Evolutionary conservation across 2,113 vertebrate genomes (phyloP), one percentile per base, ranked within the genome.

Genomic region (Rhineura floridana): DNA sequence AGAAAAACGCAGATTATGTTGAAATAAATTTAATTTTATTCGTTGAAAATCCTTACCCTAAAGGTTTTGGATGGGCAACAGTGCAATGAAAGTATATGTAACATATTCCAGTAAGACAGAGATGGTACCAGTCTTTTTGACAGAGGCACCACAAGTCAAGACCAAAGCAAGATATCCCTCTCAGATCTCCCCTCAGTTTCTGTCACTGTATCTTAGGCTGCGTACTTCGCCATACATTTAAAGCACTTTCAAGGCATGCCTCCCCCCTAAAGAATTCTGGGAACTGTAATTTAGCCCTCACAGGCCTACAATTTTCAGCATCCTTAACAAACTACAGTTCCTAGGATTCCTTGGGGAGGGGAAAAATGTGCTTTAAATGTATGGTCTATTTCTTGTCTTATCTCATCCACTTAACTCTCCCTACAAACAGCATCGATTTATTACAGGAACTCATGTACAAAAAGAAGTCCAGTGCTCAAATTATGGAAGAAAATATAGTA

Each of bases 41-140:
- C 13, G 21, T 59, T 72, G 13, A 76, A 59, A 42, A 33, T 73
- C 8, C 25, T n/a, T 2, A 67, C 19, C 19, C 15, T 48, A 67
- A 87, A 88, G 73, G 4, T 4, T 87, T 77, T 69, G 63, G 48
- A 17, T 15, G 73, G n/a, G 8, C 11, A 91, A 90, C 75, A 44
- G 8, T 50, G 36, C 23, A 77, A 13, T 39, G 62, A 7, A 63
- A 67, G 39, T 36, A n/a, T 78, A 30, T 17, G 67, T 25, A 30
- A 50, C 36, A 17, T 8, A 79, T 86, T 86, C 9, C n/a, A 52
- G 33, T 63, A 36, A 79, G 46, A 67, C 13, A 39, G 48, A 48
- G 44, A 3, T 48, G 33, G 25, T 67, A 46, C 7, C 62, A 52
- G 15, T 6, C n/a, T 46, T 17, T 65, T 39, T 33, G n/a, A 6